Conservation (phyloP, 2,113 vertebrate genomes). For the Okapia johnstoni region DNA sequence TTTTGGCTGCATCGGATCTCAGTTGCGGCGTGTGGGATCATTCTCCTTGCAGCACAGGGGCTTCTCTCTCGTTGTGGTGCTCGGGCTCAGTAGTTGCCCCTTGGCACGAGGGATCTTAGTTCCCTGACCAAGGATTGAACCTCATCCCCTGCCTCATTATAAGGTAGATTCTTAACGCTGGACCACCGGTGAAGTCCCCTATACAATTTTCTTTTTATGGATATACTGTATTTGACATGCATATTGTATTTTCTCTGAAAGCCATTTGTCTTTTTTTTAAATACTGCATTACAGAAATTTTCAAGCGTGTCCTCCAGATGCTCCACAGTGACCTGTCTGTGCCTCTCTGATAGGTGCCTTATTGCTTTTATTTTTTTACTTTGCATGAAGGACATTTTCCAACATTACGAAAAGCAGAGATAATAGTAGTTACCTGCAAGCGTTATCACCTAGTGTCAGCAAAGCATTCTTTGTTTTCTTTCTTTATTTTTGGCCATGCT, state of each 20-base stretch:
- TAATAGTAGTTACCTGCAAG: background rate
- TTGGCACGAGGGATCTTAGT: background rate
- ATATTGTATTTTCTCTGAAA: background rate
- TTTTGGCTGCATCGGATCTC: background rate
- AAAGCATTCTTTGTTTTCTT: background rate
- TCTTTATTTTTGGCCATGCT: background rate
- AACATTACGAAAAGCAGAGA: background rate
- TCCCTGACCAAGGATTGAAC: background rate
- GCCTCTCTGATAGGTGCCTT: background rate
- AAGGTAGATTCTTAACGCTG: background rate
- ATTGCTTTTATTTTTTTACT: background rate
- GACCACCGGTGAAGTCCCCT: background rate
- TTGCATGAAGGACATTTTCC: background rate
- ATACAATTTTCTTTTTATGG: background rate
- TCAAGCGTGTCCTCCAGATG: background rate
- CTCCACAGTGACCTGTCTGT: background rate
- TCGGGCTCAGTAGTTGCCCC: background rate
- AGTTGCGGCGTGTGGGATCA: rapidly evolving
- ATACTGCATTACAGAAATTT: background rate
- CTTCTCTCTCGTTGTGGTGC: background rate
- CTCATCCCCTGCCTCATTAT: background rate
- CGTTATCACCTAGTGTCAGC: rapidly evolving
- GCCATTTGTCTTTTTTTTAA: background rate
- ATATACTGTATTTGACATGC: background rate
- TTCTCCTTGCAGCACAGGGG: background rate